These are phyloP conservation scores for Xanthia icteritia DNA, from an alignment of 2,888 invertebrate species.

Conservation along the genomic window DNA sequence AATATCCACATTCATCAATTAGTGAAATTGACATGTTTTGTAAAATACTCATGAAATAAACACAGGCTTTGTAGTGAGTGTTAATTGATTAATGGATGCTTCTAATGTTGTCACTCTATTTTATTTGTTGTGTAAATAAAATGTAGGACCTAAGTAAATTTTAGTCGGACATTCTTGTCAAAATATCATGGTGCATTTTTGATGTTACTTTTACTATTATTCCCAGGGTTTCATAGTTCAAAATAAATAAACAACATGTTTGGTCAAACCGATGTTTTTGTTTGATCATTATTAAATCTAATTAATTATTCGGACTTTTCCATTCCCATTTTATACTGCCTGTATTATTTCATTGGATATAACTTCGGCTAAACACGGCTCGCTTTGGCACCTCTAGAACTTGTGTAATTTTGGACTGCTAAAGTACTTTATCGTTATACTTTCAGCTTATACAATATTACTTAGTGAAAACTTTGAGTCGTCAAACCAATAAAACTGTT, in stretches of 20 bases:
- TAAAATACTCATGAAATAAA: conserved; percentile 9
- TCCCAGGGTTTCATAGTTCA: background rate
- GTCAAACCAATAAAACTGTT: conserved; percentile 4
- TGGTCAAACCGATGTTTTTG: too few relatives aligned
- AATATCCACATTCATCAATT: conserved; percentile 46
- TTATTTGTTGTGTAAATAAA: background rate
- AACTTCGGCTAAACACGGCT: conserved; percentile 13
- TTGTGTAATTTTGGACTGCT: conserved; percentile 40
- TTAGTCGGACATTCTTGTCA: background rate
- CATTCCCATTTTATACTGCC: background rate
- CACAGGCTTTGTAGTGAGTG: background rate
- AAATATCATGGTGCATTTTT: too few relatives aligned
- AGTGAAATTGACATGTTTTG: conserved; percentile 13
- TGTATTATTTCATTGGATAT: conserved; percentile 15
- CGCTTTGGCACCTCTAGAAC: conserved; percentile 21
- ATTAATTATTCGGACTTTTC: background rate
- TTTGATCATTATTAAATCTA: background rate
- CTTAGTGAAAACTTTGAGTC: conserved; percentile 13
- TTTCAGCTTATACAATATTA: conserved; percentile 25
- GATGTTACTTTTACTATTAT: background rate
- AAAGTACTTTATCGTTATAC: conserved; percentile 8
- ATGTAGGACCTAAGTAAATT: background rate
- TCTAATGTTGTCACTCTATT: background rate
- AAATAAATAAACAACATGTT: background rate
- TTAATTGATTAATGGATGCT: conserved; percentile 50